Conservation (phyloP, 2,797 vertebrate genomes). For the Borostomias antarcticus region DNA sequence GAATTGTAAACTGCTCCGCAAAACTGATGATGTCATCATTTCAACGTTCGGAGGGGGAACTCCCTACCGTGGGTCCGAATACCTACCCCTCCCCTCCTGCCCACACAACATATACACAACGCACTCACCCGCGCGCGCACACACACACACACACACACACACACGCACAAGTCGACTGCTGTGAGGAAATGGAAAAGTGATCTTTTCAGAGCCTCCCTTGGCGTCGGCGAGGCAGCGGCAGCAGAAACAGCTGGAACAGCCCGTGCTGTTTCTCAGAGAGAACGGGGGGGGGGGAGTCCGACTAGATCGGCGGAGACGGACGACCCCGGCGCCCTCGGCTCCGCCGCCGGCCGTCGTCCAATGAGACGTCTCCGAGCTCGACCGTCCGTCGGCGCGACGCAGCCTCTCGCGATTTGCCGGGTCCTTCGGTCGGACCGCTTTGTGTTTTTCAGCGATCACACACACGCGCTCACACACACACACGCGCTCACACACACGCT, state of each 20-base stretch:
- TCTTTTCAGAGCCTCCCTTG: constrained; percentile 66
- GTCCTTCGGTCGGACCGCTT: no score
- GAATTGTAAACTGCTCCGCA: constrained; percentile 61
- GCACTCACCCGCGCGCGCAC: constrained; percentile 32
- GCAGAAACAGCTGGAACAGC: constrained; percentile 64
- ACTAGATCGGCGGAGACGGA: no score
- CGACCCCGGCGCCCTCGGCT: no score
- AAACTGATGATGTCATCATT: constrained; percentile 72
- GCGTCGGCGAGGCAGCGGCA: constrained; percentile 58
- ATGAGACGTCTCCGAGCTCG: no score
- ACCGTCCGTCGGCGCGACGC: no score
- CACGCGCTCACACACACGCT: constrained; percentile 39
- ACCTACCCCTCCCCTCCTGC: constrained; percentile 52
- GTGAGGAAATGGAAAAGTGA: constrained; percentile 76
- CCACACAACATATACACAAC: constrained; percentile 26
- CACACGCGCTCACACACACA: background rate
- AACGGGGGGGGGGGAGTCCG: constrained; percentile 14
- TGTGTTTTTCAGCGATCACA: no score
- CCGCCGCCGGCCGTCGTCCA: no score
- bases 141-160: constrained; percentile 17
- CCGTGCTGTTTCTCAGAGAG: constrained; percentile 56
- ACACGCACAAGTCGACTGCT: constrained; percentile 7
- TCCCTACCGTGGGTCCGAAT: constrained; percentile 64
- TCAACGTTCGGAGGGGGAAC: constrained; percentile 71
- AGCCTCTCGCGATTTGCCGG: no score